Conservation (phyloP, 2,797 vertebrate species). For the Enteromius argenteus region DNA sequence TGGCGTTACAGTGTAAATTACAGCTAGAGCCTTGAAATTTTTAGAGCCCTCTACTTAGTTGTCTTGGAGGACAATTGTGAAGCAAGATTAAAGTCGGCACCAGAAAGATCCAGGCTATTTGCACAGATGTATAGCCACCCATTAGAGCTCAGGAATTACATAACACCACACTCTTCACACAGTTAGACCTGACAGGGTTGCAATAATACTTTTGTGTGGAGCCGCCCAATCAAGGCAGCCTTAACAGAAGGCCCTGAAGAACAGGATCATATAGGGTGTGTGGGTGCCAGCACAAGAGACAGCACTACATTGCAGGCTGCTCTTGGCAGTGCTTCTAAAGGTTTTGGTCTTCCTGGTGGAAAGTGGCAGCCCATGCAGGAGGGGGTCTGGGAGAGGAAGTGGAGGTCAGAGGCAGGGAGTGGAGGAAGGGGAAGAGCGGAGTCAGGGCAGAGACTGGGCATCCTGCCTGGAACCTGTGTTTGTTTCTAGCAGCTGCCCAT, state of each 20-base stretch:
- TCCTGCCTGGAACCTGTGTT: slow-evolving; percentile 76
- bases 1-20: background rate
- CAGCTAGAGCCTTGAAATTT: background rate
- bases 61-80: slow-evolving; percentile 14
- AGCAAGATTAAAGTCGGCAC: slow-evolving; percentile 15
- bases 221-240: background rate
- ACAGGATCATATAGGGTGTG: slow-evolving; percentile 4
- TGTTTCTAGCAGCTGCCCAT: slow-evolving; percentile 76
- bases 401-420: slow-evolving; percentile 33
- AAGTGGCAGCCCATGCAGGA: slow-evolving; percentile 65
- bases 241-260: slow-evolving; percentile 19
- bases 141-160: slow-evolving; percentile 4
- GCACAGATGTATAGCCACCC: slow-evolving; percentile 9
- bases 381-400: slow-evolving; percentile 53
- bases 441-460: slow-evolving; percentile 72
- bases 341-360: slow-evolving; percentile 71
- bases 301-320: slow-evolving; percentile 33
- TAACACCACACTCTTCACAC: slow-evolving; percentile 10
- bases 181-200: slow-evolving; percentile 12
- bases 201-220: slow-evolving; percentile 27
- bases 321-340: slow-evolving; percentile 74
- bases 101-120: background rate
- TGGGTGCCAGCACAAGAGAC: slow-evolving; percentile 31
- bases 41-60: background rate
- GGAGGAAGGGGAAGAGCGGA: slow-evolving; percentile 50